These are phyloP conservation scores for Drosophila birchii DNA, from an alignment of 2,888 invertebrate species.

Conservation along the genomic window DNA sequence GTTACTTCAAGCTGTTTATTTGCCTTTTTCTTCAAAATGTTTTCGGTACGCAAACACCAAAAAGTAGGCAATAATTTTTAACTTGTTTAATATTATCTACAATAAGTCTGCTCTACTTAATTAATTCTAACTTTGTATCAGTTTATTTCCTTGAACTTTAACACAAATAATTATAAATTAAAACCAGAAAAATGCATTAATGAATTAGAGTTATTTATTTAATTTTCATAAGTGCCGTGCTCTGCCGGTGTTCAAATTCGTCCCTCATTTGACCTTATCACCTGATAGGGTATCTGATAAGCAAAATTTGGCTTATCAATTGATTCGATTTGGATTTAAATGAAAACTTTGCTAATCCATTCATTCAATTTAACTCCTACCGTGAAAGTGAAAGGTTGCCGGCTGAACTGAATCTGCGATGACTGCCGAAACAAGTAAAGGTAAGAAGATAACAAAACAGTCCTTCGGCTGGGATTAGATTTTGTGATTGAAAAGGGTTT, in stretches of 20 bases:
- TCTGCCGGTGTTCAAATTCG: neutral
- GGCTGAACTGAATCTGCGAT: neutral
- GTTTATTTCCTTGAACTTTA: neutral
- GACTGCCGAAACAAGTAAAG: slow-evolving; percentile 24
- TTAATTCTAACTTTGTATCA: no score
- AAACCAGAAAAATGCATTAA: neutral
- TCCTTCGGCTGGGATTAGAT: neutral
- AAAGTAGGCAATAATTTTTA: neutral
- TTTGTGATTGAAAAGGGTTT: neutral
- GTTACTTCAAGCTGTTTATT: no score
- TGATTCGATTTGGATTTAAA: slow-evolving; percentile 21
- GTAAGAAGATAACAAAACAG: neutral
- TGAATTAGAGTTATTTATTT: neutral
- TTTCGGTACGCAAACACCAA: neutral
- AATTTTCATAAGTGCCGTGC: neutral
- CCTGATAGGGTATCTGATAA: slow-evolving; percentile 12
- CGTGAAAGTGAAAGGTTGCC: neutral
- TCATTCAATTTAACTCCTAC: slow-evolving; percentile 9
- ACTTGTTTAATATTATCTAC: neutral
- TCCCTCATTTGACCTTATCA: slow-evolving; percentile 22
- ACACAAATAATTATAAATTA: neutral
- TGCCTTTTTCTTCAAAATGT: neutral
- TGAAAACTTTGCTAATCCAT: neutral
- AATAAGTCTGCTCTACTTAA: neutral
- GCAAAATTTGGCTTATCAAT: slow-evolving; percentile 17